A percentile compares a stretch with the other conserved stretches of the same genome.
Conservation (phyloP, 2,888 invertebrate genomes). For the Miltochrista miniata region DNA sequence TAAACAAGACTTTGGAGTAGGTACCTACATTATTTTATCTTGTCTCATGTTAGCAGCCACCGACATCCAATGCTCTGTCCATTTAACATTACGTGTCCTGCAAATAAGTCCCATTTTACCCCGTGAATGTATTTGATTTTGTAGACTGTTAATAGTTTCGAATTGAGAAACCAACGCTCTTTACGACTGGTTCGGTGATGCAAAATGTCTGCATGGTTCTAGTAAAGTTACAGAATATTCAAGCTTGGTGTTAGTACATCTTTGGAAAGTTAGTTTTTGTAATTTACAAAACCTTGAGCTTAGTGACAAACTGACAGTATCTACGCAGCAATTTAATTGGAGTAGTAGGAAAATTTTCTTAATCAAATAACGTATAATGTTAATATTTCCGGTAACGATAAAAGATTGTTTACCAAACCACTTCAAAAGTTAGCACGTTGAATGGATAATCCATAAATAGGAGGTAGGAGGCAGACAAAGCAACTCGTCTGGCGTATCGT, state of each 20-base stretch:
- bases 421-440: conserved; percentile 45
- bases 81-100: background rate
- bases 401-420: conserved; percentile 11
- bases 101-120: conserved; percentile 18
- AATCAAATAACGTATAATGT: conserved; percentile 2
- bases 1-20: too few relatives aligned
- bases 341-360: conserved; percentile 19
- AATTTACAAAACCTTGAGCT: conserved; percentile 23
- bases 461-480: conserved; percentile 62
- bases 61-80: background rate
- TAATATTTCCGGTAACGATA: conserved; percentile 16
- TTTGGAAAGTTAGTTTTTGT: conserved; percentile 26
- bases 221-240: conserved; percentile 34
- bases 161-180: conserved; percentile 23
- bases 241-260: conserved; percentile 21
- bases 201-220: conserved; percentile 19
- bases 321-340: conserved; percentile 16
- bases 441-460: conserved; percentile 48
- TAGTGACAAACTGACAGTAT: conserved; percentile 3
- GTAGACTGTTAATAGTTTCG: conserved; percentile 17
- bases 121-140: conserved; percentile 20
- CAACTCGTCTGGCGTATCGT: conserved; percentile 71
- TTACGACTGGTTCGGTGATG: conserved; percentile 21
- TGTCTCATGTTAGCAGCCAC: too few relatives aligned
- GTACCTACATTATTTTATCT: too few relatives aligned